A percentile compares a stretch with the other conserved stretches of the same genome.
Evolutionary conservation across 1,140 invertebrate genomes (phyloP).

Genomic region (Tribolium castaneum): DNA sequence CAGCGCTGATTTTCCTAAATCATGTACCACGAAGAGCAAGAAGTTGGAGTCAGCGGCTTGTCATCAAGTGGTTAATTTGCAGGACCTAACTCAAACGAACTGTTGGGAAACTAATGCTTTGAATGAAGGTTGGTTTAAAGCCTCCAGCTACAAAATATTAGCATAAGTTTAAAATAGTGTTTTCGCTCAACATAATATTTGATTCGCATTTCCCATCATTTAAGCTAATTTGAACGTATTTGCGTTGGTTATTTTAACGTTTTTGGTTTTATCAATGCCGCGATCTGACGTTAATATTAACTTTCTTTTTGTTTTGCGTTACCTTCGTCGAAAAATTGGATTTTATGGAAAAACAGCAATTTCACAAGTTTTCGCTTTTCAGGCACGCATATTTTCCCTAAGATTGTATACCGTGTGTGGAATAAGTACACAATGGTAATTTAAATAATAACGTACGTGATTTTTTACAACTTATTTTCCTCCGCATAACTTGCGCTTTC

Average conservation of each 20-base stretch:
- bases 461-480: too few relatives aligned
- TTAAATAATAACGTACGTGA: background rate
- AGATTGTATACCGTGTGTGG: conserved; percentile 1
- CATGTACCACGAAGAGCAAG: background rate
- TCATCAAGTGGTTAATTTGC: conserved; percentile 20
- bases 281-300: conserved; percentile 12
- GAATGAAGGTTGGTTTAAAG: background rate
- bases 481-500: too few relatives aligned
- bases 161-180: conserved; percentile 5
- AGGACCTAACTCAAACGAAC: conserved; percentile 15
- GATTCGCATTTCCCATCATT: background rate
- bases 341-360: conserved; percentile 27
- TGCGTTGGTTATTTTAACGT: background rate
- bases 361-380: conserved; percentile 1
- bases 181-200: background rate
- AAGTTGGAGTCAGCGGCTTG: conserved; percentile 1
- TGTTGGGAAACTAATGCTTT: conserved; percentile 13
- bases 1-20: background rate
- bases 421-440: background rate
- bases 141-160: background rate
- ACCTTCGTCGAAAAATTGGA: background rate
- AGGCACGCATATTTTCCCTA: background rate
- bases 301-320: conserved; percentile 8
- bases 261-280: background rate
- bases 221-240: background rate